phyloP scores from a whole-genome alignment of 2,888 invertebrate genomes.

The Shargacucullia verbasci region DNA sequence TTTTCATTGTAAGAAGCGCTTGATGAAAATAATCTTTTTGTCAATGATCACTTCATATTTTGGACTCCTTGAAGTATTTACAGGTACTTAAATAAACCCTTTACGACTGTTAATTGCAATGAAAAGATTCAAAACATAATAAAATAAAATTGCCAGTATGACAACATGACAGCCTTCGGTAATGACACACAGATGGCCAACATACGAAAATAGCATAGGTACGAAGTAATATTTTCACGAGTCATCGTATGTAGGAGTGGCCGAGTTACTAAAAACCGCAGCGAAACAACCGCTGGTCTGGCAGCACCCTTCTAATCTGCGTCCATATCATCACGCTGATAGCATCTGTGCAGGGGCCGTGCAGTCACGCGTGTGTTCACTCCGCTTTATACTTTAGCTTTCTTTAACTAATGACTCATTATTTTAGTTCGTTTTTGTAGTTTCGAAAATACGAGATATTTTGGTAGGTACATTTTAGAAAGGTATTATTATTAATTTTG shows the following conservation, averaged over 20 bases:
- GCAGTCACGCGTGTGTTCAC: slow-evolving; percentile 71
- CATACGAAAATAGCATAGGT: no score
- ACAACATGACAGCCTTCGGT: no score
- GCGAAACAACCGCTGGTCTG: slow-evolving; percentile 36
- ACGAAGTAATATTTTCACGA: no score
- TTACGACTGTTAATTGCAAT: not conserved
- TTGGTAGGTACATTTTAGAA: slow-evolving; percentile 6
- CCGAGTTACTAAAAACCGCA: slow-evolving; percentile 36
- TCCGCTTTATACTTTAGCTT: slow-evolving; percentile 63
- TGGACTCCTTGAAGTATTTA: not conserved
- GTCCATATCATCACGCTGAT: slow-evolving; percentile 62
- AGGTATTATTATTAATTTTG: no score
- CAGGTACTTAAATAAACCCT: not conserved
- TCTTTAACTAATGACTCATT: slow-evolving; percentile 62
- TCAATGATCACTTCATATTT: not conserved
- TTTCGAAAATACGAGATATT: slow-evolving; percentile 25
- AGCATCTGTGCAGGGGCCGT: slow-evolving; percentile 68
- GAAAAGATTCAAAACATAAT: no score
- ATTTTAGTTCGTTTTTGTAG: slow-evolving; percentile 44
- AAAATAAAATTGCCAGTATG: no score
- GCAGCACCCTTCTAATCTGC: slow-evolving; percentile 44
- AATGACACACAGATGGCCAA: no score
- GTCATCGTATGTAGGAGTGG: slow-evolving; percentile 11
- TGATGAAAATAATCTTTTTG: no score
- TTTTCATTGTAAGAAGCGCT: not conserved